Percentiles rank a stretch among this genome's conserved stretches.
phyloP scores from a whole-genome alignment of 1,140 invertebrate species.

The Neuroterus valhalla region DNA sequence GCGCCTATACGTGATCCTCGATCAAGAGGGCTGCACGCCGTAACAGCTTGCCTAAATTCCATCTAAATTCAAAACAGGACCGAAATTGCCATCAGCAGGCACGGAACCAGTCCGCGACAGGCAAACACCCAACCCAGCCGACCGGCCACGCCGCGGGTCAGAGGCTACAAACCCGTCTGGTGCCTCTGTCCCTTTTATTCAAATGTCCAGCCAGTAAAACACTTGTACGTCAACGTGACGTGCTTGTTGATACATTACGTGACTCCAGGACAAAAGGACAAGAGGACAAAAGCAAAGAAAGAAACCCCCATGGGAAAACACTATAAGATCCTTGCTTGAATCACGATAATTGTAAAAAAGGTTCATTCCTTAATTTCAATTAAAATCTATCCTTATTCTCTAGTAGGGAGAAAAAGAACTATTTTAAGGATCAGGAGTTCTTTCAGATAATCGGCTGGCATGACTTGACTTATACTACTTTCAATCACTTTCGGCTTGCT shows the following conservation, averaged over 20 bases:
- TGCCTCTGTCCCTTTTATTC: constrained; percentile 15
- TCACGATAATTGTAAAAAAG: no score
- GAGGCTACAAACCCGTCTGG: constrained; percentile 6
- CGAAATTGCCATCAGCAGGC: constrained; percentile 61
- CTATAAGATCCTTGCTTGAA: background rate
- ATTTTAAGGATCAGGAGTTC: no score
- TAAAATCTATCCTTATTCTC: no score
- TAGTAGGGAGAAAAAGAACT: no score
- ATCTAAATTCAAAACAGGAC: constrained; percentile 66
- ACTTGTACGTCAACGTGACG: constrained; percentile 20
- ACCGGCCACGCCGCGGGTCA: constrained; percentile 13
- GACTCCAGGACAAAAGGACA: background rate
- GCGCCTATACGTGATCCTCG: background rate
- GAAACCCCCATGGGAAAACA: background rate
- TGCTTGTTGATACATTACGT: constrained; percentile 5
- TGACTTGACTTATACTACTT: no score
- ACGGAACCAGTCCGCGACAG: constrained; percentile 34
- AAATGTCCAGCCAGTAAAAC: constrained; percentile 17
- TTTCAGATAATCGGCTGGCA: no score
- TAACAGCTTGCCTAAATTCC: constrained; percentile 67
- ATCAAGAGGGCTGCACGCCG: constrained; percentile 35
- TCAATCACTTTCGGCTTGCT: no score
- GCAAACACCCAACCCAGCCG: constrained; percentile 10
- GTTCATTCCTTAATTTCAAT: no score
- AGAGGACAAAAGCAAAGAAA: background rate